Conservation (phyloP, 2,888 invertebrate genomes). For the Spisula solida region DNA sequence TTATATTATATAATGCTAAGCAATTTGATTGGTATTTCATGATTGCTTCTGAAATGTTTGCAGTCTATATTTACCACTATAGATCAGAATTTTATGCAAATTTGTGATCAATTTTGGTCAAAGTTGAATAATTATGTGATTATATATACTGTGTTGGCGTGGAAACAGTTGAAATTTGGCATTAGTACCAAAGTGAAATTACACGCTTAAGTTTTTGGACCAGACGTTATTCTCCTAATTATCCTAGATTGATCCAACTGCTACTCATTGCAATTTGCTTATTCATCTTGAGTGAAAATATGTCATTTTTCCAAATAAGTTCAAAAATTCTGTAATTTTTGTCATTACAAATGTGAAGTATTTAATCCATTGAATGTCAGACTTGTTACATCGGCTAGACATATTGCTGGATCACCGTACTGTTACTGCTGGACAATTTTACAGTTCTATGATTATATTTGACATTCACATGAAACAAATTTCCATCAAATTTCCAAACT, state of each 20-base stretch:
- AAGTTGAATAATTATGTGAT: slow-evolving; percentile 9
- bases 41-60: neutral
- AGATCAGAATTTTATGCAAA: slow-evolving; percentile 3
- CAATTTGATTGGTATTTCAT: slow-evolving; percentile 3
- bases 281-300: neutral
- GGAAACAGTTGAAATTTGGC: no score
- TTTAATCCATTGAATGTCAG: neutral
- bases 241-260: neutral
- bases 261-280: neutral
- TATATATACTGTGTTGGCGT: neutral
- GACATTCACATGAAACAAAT: slow-evolving; percentile 14
- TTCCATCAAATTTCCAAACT: neutral
- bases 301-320: neutral
- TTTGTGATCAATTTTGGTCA: slow-evolving; percentile 8
- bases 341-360: neutral
- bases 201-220: neutral
- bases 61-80: neutral
- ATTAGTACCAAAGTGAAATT: no score
- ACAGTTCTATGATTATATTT: neutral
- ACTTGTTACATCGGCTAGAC: neutral
- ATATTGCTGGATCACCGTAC: neutral
- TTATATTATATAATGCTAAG: neutral
- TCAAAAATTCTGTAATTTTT: neutral
- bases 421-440: neutral
- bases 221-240: no score